These are phyloP conservation scores for Agonopterix heracliana DNA, from an alignment of 2,888 invertebrate genomes.

Conservation along the genomic window DNA sequence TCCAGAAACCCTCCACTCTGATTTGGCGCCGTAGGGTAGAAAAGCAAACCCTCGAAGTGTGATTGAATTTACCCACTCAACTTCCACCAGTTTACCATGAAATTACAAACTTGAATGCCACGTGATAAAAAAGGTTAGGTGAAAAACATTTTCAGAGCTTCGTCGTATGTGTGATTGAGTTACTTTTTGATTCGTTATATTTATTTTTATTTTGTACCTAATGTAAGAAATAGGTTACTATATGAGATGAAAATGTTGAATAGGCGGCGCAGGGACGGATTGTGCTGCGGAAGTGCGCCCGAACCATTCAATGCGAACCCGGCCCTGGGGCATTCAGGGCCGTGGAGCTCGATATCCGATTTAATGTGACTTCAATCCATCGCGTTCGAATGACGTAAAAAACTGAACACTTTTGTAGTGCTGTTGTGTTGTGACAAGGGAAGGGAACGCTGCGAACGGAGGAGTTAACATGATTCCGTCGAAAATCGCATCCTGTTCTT, in stretches of 20 bases:
- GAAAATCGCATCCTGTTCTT: conserved; percentile 70
- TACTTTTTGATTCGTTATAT: no score
- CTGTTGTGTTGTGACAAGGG: conserved; percentile 63
- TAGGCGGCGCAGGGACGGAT: conserved; percentile 11
- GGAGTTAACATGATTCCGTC: conserved; percentile 63
- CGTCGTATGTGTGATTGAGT: no score
- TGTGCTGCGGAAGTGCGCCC: conserved; percentile 45
- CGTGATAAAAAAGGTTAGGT: no score
- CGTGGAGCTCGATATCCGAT: conserved; percentile 52
- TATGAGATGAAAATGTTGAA: no score
- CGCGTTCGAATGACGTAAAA: conserved; percentile 30
- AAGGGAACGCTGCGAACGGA: conserved; percentile 50
- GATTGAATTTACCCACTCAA: conserved; percentile 45
- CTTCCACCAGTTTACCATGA: conserved; percentile 29
- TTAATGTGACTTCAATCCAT: conserved; percentile 56
- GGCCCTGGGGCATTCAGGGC: conserved; percentile 29
- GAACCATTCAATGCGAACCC: conserved; percentile 44
- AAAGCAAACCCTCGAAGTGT: conserved; percentile 35
- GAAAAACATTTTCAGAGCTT: no score
- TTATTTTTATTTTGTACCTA: no score
- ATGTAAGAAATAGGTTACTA: no score
- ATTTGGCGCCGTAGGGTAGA: conserved; percentile 22
- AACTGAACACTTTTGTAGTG: conserved; percentile 26
- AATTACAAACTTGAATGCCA: conserved; percentile 15
- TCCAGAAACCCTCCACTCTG: conserved; percentile 8